Conservation (phyloP, 92 coral and sea anemone species). For the Actinernus sp. region DNA sequence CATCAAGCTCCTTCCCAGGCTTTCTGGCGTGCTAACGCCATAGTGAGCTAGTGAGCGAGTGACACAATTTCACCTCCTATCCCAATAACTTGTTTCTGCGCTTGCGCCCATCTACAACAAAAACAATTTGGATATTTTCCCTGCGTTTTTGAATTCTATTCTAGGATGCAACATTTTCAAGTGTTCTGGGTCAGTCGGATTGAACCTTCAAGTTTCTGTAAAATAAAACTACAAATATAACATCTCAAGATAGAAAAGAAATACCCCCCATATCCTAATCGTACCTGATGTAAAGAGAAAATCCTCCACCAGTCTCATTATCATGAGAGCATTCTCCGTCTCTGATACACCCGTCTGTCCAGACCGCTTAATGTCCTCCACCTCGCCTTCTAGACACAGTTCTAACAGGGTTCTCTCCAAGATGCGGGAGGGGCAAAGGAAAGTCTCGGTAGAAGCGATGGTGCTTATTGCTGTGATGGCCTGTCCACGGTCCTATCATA, state of each 20-base stretch:
- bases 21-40: too few species aligned
- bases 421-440: conserved; percentile 81
- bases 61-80: too few species aligned
- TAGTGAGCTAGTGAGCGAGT: too few species aligned
- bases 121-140: too few species aligned
- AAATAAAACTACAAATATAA: too few species aligned
- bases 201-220: too few species aligned
- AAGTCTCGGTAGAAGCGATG: conserved; percentile 81
- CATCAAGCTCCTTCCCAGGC: too few species aligned
- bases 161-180: too few species aligned
- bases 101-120: not conserved
- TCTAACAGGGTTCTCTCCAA: conserved; percentile 89
- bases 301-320: conserved; percentile 92
- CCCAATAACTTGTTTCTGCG: too few species aligned
- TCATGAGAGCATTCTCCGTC: conserved; percentile 90
- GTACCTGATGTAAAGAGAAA: conserved; percentile 94
- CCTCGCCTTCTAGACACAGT: conserved; percentile 82
- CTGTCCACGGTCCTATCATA: conserved; percentile 76
- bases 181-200: too few species aligned
- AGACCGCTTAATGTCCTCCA: conserved; percentile 87
- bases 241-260: too few species aligned
- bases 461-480: conserved; percentile 90
- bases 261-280: not conserved
- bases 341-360: conserved; percentile 96
- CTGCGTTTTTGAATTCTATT: too few species aligned